Conservation (phyloP, 2,113 vertebrate genomes). For the Garra rufa region DNA sequence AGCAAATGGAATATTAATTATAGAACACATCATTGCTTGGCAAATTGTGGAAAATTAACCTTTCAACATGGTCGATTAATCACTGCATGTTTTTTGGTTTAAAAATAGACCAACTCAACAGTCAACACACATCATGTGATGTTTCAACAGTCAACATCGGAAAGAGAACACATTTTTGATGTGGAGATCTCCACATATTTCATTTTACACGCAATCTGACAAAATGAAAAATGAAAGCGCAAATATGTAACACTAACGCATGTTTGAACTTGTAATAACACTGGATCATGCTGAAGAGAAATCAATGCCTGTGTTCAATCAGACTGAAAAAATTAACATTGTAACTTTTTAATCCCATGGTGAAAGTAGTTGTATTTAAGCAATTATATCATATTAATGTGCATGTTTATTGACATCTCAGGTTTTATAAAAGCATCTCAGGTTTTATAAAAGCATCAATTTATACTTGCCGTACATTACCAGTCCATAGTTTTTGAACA, state of each 20-base stretch:
- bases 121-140: conserved; percentile 9
- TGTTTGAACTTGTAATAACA: conserved; percentile 21
- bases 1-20: conserved; percentile 49
- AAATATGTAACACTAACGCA: neutral
- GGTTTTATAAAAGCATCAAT: no score
- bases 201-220: conserved; percentile 1
- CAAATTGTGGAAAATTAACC: conserved; percentile 12
- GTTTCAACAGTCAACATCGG: conserved; percentile 13
- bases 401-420: neutral
- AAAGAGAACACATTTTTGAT: neutral
- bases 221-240: neutral
- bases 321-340: neutral
- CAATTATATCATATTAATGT: neutral
- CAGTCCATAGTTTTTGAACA: no score
- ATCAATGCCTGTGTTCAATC: neutral
- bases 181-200: conserved; percentile 13
- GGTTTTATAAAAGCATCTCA: no score
- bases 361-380: no score
- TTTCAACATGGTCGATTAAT: conserved; percentile 26
- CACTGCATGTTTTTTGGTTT: neutral
- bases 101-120: neutral
- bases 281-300: neutral
- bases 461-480: no score
- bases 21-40: conserved; percentile 33
- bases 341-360: neutral